phyloP scores from a whole-genome alignment of 2,797 vertebrate species.

The Neosilurus hyrtlii region DNA sequence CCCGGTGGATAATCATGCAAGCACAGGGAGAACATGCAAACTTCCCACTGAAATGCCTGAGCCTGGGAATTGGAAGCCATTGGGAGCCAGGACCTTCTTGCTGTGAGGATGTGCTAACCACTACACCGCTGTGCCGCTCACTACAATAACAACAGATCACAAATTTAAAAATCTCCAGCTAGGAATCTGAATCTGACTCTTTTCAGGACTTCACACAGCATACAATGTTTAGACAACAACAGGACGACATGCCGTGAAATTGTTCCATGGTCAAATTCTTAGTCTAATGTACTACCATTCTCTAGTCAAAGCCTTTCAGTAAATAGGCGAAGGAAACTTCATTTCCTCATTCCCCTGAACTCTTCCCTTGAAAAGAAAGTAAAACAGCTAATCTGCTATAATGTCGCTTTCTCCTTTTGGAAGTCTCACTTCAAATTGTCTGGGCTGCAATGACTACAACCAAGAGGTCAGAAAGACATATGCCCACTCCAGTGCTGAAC shows the following conservation, averaged over 20 bases:
- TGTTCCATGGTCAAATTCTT: not conserved
- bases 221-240: not conserved
- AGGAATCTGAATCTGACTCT: not conserved
- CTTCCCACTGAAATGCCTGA: too few relatives aligned
- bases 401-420: not conserved
- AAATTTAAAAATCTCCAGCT: not conserved
- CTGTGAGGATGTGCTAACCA: too few relatives aligned
- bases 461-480: not conserved
- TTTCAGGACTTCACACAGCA: not conserved
- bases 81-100: too few relatives aligned
- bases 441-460: not conserved
- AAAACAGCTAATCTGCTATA: not conserved
- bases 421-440: not conserved
- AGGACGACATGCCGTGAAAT: not conserved
- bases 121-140: too few relatives aligned
- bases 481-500: not conserved
- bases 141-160: too few relatives aligned
- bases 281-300: not conserved
- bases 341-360: not conserved
- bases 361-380: not conserved
- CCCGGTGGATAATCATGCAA: too few relatives aligned
- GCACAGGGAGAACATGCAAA: too few relatives aligned
- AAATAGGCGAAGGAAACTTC: not conserved
- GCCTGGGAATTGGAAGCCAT: too few relatives aligned
- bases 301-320: not conserved